phyloP scores from a whole-genome alignment of 2,888 invertebrate species.

The Xiphydria camelus region DNA sequence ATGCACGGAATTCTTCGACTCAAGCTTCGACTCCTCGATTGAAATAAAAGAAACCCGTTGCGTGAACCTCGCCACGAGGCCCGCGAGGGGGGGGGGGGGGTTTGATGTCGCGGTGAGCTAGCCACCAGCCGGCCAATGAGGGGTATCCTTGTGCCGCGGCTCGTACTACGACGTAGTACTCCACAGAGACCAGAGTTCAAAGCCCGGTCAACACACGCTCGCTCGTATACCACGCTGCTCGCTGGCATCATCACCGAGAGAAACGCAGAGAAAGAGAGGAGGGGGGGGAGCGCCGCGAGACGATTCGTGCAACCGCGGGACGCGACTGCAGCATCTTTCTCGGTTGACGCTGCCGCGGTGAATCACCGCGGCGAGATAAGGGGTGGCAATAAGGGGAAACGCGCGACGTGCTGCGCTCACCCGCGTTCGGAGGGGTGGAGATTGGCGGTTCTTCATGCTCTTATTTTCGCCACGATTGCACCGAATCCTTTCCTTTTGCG shows the following conservation, averaged over 20 bases:
- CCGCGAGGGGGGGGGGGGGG: constrained; percentile 8
- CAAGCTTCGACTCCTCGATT: no score
- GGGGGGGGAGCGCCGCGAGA: no score
- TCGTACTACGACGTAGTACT: constrained; percentile 45
- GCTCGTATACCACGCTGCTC: no score
- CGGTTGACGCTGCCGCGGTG: constrained; percentile 20
- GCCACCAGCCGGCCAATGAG: constrained; percentile 16
- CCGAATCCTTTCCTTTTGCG: no score
- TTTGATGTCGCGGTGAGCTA: constrained; percentile 13
- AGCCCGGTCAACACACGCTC: constrained; percentile 40
- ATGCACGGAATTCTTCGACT: no score
- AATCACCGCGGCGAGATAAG: constrained; percentile 37
- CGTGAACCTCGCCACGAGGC: not conserved
- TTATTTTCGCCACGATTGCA: no score
- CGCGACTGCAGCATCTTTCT: not conserved
- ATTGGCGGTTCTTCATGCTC: no score
- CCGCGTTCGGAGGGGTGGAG: no score
- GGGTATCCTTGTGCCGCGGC: constrained; percentile 7
- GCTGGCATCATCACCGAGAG: no score
- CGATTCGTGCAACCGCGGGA: no score
- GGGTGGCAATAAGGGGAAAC: constrained; percentile 36
- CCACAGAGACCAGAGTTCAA: constrained; percentile 44
- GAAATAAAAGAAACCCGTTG: no score
- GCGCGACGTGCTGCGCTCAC: not conserved
- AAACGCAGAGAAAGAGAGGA: no score